Base-by-base conservation (phyloP, 1,140 invertebrate genomes). In the Manduca sexta region DNA sequence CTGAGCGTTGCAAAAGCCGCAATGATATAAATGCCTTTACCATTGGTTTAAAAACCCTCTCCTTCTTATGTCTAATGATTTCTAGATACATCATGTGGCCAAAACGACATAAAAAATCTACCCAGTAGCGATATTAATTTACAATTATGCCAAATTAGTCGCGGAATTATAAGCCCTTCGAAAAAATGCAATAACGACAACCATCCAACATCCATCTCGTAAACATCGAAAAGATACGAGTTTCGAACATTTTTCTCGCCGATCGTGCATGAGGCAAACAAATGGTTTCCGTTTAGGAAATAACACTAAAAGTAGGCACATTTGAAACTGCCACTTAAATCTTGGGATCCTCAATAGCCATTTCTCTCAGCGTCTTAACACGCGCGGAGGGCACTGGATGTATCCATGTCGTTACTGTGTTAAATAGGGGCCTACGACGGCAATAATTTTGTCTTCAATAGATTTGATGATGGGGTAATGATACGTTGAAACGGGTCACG, bases 281-380 rank as follows among this genome's bases (percentile, higher is more conserved):
- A 85, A 83, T 83, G 73, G 70, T 71, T 79, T 82, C 79, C 79
- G 77, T 74, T 81, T 83, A 78, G 76, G 73, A 80, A 80, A 85
- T 85, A 83, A 83, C 76, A 83, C 79, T 82, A 83, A 83, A 82
- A 83, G 76, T 83, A 82, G 75, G 76, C 76, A 76, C 79, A 75
- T 82, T 85, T 78, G 79, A 76, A 80, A 85, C 67, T 80, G 74
- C 71, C 76, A 76, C 76, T 83, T 80, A 83, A 82, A 83, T 85
- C 79, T 82, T 77, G 66, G 74, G 78, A 79, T 82, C 69, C 67
- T 70, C 79, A 64, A 83, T 83, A 64, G 79, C 79, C 72, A 80
- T 85, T 80, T 79, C 65, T 82, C 77, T 82, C 72, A 67, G 67
- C 58, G 69, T 72, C 74, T 82, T 74, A 77, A 78, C 70, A 57